A percentile compares a stretch with the other conserved stretches of the same genome.
phyloP scores from a whole-genome alignment of 2,888 invertebrate species.

The Aphodius sticticus region DNA sequence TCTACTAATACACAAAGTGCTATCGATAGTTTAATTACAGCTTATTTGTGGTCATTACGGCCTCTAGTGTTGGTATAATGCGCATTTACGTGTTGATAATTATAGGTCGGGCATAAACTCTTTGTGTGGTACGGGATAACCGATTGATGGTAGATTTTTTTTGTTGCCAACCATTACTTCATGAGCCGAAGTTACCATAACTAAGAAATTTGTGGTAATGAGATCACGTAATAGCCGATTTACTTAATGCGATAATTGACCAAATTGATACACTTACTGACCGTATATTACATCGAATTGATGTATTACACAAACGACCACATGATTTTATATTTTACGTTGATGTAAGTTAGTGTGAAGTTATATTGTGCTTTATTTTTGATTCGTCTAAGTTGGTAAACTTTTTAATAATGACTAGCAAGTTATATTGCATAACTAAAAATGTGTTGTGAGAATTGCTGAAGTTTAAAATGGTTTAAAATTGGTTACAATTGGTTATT shows the following conservation, averaged over 20 bases:
- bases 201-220: constrained; percentile 4
- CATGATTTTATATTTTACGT: neutral
- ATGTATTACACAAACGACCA: neutral
- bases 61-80: constrained; percentile 4
- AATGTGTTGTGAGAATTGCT: too few relatives aligned
- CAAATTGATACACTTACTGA: neutral
- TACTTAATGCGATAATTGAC: constrained; percentile 4
- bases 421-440: too few relatives aligned
- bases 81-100: neutral
- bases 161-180: neutral
- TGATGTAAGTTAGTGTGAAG: neutral
- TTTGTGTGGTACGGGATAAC: neutral
- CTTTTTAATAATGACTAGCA: neutral
- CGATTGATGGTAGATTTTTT: neutral
- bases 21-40: constrained; percentile 4
- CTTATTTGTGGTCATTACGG: neutral
- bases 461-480: too few relatives aligned
- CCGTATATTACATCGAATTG: neutral
- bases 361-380: neutral
- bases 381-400: neutral
- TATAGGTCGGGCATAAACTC: neutral
- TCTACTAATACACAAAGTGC: neutral
- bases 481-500: too few relatives aligned
- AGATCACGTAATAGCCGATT: neutral
- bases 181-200: neutral